Conservation (phyloP, 2,113 vertebrate genomes). For the Odontesthes bonariensis region DNA sequence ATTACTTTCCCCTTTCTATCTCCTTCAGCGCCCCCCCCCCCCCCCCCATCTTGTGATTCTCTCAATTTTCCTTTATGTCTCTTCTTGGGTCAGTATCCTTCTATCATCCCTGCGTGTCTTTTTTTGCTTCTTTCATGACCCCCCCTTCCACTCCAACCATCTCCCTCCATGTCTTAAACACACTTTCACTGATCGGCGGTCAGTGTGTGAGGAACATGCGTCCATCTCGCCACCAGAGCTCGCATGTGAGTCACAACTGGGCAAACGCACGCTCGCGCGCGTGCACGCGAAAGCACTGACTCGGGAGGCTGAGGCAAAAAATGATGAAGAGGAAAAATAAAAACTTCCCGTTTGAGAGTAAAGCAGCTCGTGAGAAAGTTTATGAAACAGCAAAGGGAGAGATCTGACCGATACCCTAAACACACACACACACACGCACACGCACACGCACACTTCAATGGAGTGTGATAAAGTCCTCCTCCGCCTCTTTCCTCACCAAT, state of each 20-base stretch:
- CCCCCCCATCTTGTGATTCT: neutral
- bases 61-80: neutral
- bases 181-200: neutral
- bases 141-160: neutral
- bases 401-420: constrained; percentile 54
- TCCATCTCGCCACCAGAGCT: constrained; percentile 64
- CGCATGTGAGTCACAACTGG: constrained; percentile 61
- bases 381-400: constrained; percentile 50
- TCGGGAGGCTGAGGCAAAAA: neutral
- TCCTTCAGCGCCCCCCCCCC: neutral
- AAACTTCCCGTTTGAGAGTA: constrained; percentile 65
- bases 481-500: constrained; percentile 35
- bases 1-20: neutral
- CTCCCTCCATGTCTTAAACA: neutral
- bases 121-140: neutral
- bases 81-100: neutral
- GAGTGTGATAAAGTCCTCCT: constrained; percentile 5
- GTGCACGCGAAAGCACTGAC: neutral
- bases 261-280: neutral
- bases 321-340: constrained; percentile 41
- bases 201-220: constrained; percentile 28
- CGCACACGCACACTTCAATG: constrained; percentile 28
- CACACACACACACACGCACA: constrained; percentile 30
- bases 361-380: constrained; percentile 76
- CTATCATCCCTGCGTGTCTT: neutral